These are phyloP conservation scores for Bambusicola thoracicus DNA, from an alignment of 2,113 vertebrate species.

Conservation along the genomic window DNA sequence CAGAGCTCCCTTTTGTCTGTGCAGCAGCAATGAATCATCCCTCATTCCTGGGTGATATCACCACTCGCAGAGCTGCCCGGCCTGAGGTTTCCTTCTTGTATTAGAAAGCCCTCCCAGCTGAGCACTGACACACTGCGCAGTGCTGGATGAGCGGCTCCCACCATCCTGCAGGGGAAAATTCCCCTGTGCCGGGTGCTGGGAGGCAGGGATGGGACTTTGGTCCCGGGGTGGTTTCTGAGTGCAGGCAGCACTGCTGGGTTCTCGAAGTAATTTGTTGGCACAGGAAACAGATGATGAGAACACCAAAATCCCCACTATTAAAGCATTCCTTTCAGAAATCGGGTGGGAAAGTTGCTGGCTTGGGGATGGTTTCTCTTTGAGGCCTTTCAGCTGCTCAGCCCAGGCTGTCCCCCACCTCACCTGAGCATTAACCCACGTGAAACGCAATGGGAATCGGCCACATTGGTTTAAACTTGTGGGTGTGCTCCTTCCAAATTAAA, in stretches of 20 bases:
- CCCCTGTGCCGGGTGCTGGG: neutral
- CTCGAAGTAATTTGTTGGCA: neutral
- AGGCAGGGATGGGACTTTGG: neutral
- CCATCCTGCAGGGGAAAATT: neutral
- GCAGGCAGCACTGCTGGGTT: neutral
- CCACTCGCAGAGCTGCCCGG: constrained; percentile 3
- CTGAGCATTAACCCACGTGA: neutral
- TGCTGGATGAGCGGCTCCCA: neutral
- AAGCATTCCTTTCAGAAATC: constrained; percentile 12
- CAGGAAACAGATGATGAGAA: neutral
- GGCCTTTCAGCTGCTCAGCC: neutral
- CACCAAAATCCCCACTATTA: neutral
- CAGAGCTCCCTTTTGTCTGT: constrained; percentile 7
- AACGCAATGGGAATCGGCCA: neutral
- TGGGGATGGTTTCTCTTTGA: neutral
- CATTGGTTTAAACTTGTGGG: neutral
- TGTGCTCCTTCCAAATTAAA: neutral
- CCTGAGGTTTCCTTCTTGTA: neutral
- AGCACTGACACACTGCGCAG: neutral
- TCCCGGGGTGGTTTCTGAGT: neutral
- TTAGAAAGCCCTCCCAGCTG: neutral
- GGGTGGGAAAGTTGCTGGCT: constrained; percentile 7
- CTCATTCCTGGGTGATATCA: constrained; percentile 59
- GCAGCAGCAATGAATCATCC: constrained; percentile 27
- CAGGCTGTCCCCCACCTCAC: neutral